These are phyloP conservation scores for Triplophysa rosa DNA, from an alignment of 2,113 vertebrate species.

Conservation along the genomic window DNA sequence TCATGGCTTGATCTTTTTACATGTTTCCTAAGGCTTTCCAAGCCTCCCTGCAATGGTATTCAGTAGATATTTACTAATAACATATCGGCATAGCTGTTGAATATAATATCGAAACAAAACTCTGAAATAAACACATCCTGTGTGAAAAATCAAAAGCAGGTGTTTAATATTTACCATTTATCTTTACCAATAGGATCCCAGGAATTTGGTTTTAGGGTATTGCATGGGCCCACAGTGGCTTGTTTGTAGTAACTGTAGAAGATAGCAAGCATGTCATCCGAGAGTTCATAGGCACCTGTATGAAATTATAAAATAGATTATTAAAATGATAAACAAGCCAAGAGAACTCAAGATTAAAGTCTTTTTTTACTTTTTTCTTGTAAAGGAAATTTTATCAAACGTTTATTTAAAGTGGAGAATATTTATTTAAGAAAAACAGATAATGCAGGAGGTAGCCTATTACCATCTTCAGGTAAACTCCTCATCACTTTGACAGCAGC, in stretches of 20 bases:
- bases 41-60: slow-evolving; percentile 80
- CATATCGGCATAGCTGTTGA: background rate
- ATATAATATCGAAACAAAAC: background rate
- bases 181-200: slow-evolving; percentile 90
- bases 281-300: slow-evolving; percentile 90
- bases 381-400: background rate
- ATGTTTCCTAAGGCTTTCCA: slow-evolving; percentile 93
- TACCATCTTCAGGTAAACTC: slow-evolving; percentile 91
- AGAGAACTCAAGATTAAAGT: background rate
- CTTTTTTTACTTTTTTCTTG: background rate
- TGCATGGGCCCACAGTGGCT: slow-evolving; percentile 87
- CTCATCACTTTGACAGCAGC: slow-evolving; percentile 90
- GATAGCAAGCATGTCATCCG: slow-evolving; percentile 93
- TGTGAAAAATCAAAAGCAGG: background rate
- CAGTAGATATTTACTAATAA: no score
- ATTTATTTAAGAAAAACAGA: background rate
- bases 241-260: slow-evolving; percentile 95
- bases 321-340: background rate
- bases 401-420: no score
- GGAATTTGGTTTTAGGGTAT: slow-evolving; percentile 82
- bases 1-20: slow-evolving; percentile 94
- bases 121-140: background rate
- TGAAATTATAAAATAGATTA: slow-evolving; percentile 11
- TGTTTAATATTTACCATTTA: slow-evolving; percentile 80
- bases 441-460: slow-evolving; percentile 10